phyloP scores from a whole-genome alignment of 2,113 vertebrate genomes.

The Monopterus albus region DNA sequence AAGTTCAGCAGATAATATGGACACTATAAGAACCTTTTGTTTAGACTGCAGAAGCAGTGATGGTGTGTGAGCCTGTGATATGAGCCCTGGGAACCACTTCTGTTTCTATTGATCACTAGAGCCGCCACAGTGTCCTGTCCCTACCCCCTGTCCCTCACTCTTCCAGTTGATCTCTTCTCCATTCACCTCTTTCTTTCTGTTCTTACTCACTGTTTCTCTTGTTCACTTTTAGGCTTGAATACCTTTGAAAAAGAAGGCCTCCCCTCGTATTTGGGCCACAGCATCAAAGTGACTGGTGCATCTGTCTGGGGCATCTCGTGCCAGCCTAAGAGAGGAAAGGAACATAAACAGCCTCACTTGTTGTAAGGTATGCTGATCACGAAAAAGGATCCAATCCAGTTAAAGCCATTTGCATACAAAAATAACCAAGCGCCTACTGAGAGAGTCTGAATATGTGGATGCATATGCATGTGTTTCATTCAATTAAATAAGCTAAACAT shows the following conservation, averaged over 20 bases:
- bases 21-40: slow-evolving; percentile 22
- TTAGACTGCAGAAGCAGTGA: slow-evolving; percentile 24
- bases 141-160: not conserved
- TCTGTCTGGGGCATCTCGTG: slow-evolving; percentile 88
- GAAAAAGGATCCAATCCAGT: not conserved
- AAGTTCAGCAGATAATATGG: slow-evolving; percentile 11
- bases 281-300: slow-evolving; percentile 93
- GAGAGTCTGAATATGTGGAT: slow-evolving; percentile 4
- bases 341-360: not conserved
- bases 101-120: slow-evolving; percentile 50
- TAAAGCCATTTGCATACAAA: slow-evolving; percentile 4
- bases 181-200: slow-evolving; percentile 13
- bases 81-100: slow-evolving; percentile 38
- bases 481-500: slow-evolving; percentile 54
- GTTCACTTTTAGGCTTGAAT: slow-evolving; percentile 31
- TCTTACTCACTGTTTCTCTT: not conserved
- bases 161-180: slow-evolving; percentile 32
- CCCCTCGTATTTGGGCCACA: slow-evolving; percentile 96
- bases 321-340: slow-evolving; percentile 75
- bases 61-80: slow-evolving; percentile 20
- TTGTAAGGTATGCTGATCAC: not conserved
- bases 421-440: not conserved
- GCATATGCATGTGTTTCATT: slow-evolving; percentile 28
- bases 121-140: not conserved
- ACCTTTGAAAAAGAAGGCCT: slow-evolving; percentile 99